Evolutionary conservation across 2,888 invertebrate genomes (phyloP).

Genomic region (Eledone cirrhosa): DNA sequence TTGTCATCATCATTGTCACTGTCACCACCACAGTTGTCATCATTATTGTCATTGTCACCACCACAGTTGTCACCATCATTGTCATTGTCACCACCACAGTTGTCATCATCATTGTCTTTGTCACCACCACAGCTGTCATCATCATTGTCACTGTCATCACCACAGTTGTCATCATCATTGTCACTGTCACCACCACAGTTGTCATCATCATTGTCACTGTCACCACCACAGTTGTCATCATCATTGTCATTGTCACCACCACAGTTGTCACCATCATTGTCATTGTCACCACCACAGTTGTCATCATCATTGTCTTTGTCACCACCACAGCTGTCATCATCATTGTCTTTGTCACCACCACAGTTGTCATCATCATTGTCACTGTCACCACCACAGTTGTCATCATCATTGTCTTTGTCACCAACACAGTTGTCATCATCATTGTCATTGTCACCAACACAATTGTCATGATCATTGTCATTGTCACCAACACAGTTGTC

Average conservation of each 20-base stretch:
- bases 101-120: neutral
- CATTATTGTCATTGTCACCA: conserved; percentile 6
- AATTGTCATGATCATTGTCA: no score
- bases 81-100: neutral
- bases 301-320: conserved; percentile 1
- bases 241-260: neutral
- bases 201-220: neutral
- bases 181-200: neutral
- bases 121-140: neutral
- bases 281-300: neutral
- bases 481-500: no score
- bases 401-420: neutral
- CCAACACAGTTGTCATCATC: no score
- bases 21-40: neutral
- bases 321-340: neutral
- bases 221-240: neutral
- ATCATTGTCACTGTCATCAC: neutral
- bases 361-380: neutral
- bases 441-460: no score
- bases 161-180: neutral
- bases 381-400: neutral
- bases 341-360: neutral
- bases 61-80: neutral
- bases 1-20: neutral
- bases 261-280: neutral